Evolutionary conservation across 2,888 invertebrate species (phyloP), one percentile per base, ranked within the genome.

Genomic region (Macaria notata): DNA sequence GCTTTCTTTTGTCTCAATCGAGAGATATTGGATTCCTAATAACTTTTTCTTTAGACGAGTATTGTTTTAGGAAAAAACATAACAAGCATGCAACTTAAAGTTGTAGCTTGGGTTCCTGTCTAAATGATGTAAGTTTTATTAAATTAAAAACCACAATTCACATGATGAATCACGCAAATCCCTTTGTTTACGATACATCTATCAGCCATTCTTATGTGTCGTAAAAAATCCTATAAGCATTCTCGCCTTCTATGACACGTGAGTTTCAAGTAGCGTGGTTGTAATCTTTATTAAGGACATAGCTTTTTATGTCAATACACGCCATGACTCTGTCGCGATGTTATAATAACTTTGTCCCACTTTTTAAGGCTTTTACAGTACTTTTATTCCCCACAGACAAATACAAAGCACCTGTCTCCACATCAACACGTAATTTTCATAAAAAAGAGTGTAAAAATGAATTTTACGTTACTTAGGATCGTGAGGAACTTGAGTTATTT

Each of bases 281-380:
- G 44, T 56, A 60, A 65, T 64, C 56, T 66, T 61, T 57, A 64
- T 65, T 50, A 59, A 56, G 44, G 52, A 60, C 58, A 55, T 56
- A 62, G 56, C 58, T 59, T 61, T 69, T 69, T 71, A 69, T 62
- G 63, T 62, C 60, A 61, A 59, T 60, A 58, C 62, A 57, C 61
- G 62, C 55, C 48, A 61, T 46, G 51, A 53, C 46, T 51, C 50
- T 46, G 56, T 56, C 46, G 46, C 47, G 47, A 54, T 19, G 54
- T 47, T 55, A 56, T 54, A 58, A 46, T 63, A 63, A 66, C 48
- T 54, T 56, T 52, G 56, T 58, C 59, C 60, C 58, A 65, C 63
- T 65, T 67, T 59, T 64, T 55, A 65, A 60, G 61, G 57, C 56
- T 64, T 54, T 67, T 66, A 66, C 65, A 63, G 46, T 46, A 56